Evolutionary conservation across 2,113 vertebrate genomes (phyloP), one percentile per base, ranked within the genome.

Genomic region (Sinocyclocheilus anophthalmus): DNA sequence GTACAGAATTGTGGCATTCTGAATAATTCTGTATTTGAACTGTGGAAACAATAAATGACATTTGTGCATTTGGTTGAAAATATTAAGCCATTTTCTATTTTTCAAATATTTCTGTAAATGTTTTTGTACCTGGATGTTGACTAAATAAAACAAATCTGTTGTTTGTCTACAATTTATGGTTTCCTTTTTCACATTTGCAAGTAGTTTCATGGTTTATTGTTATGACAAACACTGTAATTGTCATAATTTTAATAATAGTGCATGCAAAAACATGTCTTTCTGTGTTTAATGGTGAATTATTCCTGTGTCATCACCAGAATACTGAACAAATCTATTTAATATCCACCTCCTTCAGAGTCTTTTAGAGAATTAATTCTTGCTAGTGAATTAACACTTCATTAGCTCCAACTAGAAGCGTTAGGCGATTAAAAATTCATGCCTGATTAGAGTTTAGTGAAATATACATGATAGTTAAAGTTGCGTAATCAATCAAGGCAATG

Each of bases 361-460:
- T 96, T 92, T 94, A 96, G 97, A 96, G 96, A 97, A 99, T 98
- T 96, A 97, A 99, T 98, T 96, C 97, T 97, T 97, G 96, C 96
- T 96, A 97, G 97, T 98, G 96, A 98, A 97, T 98, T 96, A 97
- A 97, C 96, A 96, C 96, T 97, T 98, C 96, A 98, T 98, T 98
- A 97, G 96, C 97, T 96, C 96, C 96, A 98, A 96, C 95, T 95
- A 95, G 93, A 95, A 95, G 96, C 94, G 96, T 96, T 95, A 92
- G 95, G 95, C 96, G 97, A 98, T 99, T 97, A 98, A 98, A 98
- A 95, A 96, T 97, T 96, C 96, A 98, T 98, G 96, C 95, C 95
- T 96, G 95, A 98, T 98, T 98, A 97, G 97, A 97, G 95, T 95
- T 97, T 97, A 95, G 96, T 97, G 96, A 98, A 98, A 98, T 98